Evolutionary conservation across 2,113 vertebrate genomes (phyloP).

Genomic region (Ophthalmotilapia sp.): DNA sequence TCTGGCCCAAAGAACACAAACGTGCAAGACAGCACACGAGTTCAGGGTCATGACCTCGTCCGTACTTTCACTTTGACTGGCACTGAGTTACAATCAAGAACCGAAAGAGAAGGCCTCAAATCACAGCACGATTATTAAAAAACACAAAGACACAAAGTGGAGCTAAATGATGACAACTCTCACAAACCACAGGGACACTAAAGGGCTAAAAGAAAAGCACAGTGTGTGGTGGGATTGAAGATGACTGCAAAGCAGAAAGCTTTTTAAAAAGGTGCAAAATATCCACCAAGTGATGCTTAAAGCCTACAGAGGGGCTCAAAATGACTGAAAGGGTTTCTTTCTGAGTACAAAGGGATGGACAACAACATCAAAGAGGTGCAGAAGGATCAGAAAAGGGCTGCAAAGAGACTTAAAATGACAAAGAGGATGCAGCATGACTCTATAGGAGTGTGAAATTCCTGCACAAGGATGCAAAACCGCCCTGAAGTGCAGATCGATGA

Average conservation of each 20-base stretch:
- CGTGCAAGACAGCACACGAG: not conserved
- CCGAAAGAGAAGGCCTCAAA: not conserved
- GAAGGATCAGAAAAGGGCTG: not conserved
- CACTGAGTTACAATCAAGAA: not conserved
- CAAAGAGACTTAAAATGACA: not conserved
- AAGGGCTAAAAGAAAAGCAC: no score
- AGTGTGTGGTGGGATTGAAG: no score
- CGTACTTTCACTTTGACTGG: not conserved
- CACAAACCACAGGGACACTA: not conserved
- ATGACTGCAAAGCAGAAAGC: not conserved
- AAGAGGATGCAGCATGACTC: not conserved
- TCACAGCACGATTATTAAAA: not conserved
- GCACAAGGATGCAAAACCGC: fast-evolving
- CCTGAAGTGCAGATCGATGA: not conserved
- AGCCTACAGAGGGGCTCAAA: not conserved
- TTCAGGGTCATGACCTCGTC: not conserved
- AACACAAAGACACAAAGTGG: not conserved
- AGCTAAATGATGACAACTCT: fast-evolving
- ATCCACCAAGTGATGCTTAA: not conserved
- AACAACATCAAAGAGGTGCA: not conserved
- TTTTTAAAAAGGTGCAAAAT: not conserved
- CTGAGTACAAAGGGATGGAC: not conserved
- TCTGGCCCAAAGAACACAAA: not conserved
- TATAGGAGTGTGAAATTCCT: not conserved
- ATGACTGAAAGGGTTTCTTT: not conserved